Conservation (phyloP, 2,888 invertebrate genomes). For the Dichetophora obliterata region DNA sequence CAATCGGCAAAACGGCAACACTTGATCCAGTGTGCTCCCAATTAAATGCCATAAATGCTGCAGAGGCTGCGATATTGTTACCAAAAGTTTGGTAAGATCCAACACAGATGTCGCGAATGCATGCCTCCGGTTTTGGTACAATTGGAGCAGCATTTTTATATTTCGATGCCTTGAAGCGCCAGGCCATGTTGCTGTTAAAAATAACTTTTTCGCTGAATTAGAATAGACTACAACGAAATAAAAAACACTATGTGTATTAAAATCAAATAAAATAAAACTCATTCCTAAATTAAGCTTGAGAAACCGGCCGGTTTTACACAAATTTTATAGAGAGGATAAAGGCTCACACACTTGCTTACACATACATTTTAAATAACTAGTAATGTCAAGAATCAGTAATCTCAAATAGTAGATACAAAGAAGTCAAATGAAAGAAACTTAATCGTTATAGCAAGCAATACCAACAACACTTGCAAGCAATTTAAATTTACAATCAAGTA, state of each 20-base stretch:
- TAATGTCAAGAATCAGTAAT: not conserved
- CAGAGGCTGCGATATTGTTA: slow-evolving; percentile 94
- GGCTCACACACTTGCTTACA: no score
- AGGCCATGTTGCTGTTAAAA: slow-evolving; percentile 76
- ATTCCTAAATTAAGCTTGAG: no score
- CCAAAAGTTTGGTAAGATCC: slow-evolving; percentile 95
- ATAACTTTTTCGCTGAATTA: not conserved
- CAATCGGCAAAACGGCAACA: slow-evolving; percentile 88
- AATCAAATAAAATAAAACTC: no score
- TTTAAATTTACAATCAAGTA: not conserved
- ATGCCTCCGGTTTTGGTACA: slow-evolving; percentile 93
- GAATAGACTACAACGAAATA: no score
- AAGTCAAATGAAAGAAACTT: not conserved
- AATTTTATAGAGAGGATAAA: no score
- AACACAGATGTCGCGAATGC: slow-evolving; percentile 87
- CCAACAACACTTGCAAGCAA: not conserved
- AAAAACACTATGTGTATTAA: no score
- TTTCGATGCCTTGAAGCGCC: slow-evolving; percentile 97
- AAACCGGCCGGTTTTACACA: no score
- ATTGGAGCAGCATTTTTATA: slow-evolving; percentile 98
- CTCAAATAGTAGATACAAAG: not conserved
- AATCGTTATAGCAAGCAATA: slow-evolving; percentile 2
- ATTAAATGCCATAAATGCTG: slow-evolving; percentile 94
- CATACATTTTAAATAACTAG: not conserved
- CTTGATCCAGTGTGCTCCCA: slow-evolving; percentile 94